Conservation (phyloP, 2,888 invertebrate species). For the Plebejus melissa region DNA sequence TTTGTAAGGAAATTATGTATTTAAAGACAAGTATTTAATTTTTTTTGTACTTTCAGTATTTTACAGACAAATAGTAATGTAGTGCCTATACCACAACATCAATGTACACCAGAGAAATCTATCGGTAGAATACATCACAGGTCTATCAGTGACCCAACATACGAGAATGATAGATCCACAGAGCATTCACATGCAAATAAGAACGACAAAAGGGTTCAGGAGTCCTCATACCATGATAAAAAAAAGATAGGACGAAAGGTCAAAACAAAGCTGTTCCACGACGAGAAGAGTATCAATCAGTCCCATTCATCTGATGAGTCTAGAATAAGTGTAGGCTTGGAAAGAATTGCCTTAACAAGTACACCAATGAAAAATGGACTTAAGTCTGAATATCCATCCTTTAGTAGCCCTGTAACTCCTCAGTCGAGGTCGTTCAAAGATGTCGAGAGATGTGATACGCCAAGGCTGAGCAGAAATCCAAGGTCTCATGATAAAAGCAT, state of each 20-base stretch:
- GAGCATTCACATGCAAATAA: conserved; percentile 51
- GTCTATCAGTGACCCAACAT: conserved; percentile 65
- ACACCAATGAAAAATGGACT: conserved; percentile 64
- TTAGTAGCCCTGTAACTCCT: conserved; percentile 60
- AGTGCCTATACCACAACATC: conserved; percentile 55
- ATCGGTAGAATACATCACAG: conserved; percentile 57
- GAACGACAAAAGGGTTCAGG: conserved; percentile 52
- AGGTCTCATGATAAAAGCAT: conserved; percentile 61
- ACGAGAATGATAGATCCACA: conserved; percentile 52
- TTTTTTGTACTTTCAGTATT: conserved; percentile 45
- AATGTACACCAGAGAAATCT: conserved; percentile 62
- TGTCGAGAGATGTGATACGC: conserved; percentile 63
- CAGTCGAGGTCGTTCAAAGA: conserved; percentile 50
- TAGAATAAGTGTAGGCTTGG: conserved; percentile 51
- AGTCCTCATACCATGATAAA: conserved; percentile 61
- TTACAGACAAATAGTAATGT: conserved; percentile 62
- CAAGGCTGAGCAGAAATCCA: conserved; percentile 53
- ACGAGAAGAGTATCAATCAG: conserved; percentile 51
- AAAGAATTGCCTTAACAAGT: conserved; percentile 55
- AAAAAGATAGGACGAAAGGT: conserved; percentile 56
- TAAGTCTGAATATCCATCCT: conserved; percentile 49
- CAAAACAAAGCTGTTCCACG: conserved; percentile 65
- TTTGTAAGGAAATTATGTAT: neutral
- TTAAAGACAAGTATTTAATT: neutral
- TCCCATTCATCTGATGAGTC: conserved; percentile 63